phyloP scores from a whole-genome alignment of 2,113 vertebrate species.

The Ploceus nigricollis region DNA sequence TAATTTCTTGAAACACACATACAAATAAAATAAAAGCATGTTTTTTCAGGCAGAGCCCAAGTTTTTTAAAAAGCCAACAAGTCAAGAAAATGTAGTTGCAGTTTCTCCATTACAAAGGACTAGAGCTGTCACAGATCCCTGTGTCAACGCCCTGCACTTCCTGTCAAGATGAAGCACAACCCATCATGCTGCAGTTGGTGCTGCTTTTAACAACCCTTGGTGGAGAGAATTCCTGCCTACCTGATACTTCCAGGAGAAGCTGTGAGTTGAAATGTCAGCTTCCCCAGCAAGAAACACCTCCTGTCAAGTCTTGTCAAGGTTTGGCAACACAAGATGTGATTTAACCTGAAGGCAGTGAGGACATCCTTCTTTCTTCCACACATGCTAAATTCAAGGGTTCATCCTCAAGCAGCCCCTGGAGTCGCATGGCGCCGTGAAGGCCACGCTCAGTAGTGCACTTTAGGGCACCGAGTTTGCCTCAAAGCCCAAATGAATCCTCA shows the following conservation, averaged over 20 bases:
- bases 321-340: background rate
- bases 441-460: rapidly evolving
- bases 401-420: background rate
- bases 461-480: background rate
- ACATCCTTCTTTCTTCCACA: background rate
- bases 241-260: no score
- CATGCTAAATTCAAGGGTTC: background rate
- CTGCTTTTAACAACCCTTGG: background rate
- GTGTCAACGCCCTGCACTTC: background rate
- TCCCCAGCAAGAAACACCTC: background rate
- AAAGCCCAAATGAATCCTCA: background rate
- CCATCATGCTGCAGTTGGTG: background rate
- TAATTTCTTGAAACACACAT: background rate
- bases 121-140: background rate
- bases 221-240: background rate
- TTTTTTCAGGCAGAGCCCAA: background rate
- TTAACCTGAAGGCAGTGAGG: background rate
- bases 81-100: background rate
- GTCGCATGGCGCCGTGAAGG: background rate
- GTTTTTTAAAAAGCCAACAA: background rate
- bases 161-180: background rate
- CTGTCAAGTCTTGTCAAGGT: background rate
- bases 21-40: background rate
- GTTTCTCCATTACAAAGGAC: background rate
- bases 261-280: background rate